Percentiles rank a stretch among this genome's conserved stretches.
phyloP scores from a whole-genome alignment of 2,888 invertebrate species.

The Danaus chrysippus region DNA sequence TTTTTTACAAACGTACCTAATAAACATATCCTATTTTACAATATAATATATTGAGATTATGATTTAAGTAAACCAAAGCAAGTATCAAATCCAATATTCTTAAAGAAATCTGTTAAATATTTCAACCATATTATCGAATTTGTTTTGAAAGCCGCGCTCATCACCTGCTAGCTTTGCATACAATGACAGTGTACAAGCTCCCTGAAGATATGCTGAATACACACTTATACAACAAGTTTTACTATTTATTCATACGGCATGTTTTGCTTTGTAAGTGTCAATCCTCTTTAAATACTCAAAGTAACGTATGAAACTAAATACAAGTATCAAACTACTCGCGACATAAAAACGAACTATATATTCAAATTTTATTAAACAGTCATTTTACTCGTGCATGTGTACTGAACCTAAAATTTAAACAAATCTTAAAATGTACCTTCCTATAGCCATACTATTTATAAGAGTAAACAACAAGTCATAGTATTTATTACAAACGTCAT shows the following conservation, averaged over 20 bases:
- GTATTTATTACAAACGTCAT: too few species aligned
- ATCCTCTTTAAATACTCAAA: background rate
- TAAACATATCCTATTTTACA: background rate
- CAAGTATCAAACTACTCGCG: too few species aligned
- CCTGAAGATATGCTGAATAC: conserved; percentile 38
- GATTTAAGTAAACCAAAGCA: too few species aligned
- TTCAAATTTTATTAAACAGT: too few species aligned
- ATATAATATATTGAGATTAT: background rate
- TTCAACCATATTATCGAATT: conserved; percentile 11
- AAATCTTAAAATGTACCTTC: too few species aligned
- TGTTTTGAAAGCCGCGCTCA: conserved; percentile 37
- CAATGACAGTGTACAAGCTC: conserved; percentile 66
- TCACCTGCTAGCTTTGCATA: conserved; percentile 67
- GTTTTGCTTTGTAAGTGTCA: conserved; percentile 16
- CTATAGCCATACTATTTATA: too few species aligned
- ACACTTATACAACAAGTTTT: conserved; percentile 27
- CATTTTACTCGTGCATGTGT: too few species aligned
- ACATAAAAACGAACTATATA: too few species aligned
- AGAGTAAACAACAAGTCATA: too few species aligned
- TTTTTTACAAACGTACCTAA: background rate
- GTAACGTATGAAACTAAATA: background rate
- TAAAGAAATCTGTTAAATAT: background rate
- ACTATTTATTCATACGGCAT: conserved; percentile 17
- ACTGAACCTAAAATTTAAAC: too few species aligned
- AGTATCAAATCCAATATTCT: too few species aligned